Base-by-base conservation (phyloP, 2,797 vertebrate genomes). In the Antennarius maculatus region DNA sequence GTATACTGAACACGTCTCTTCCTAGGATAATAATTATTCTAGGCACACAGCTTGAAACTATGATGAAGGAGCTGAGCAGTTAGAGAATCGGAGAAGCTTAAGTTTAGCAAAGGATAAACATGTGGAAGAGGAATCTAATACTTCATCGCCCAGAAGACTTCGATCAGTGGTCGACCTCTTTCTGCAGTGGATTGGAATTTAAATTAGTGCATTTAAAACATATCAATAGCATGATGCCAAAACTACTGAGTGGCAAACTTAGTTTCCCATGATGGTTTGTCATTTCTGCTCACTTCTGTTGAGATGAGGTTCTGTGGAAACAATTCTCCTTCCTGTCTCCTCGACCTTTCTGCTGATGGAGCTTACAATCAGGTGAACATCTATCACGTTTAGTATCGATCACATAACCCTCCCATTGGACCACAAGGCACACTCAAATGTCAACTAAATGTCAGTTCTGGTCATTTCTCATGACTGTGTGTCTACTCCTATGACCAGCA, bases 121-220 rank as follows among this genome's bases (percentile, higher is more conserved):
- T 93, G 92, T 93, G 93, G 91, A 89, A 88, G 82, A 88, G 52
- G 70, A 81, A 82, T 93, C 85, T 71, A 62, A 63, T 69, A 76
- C 62, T 57, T 73, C 74, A 65, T 57, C 75, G 23, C 75, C 70
- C 72, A 68, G 42, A 76, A 71, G 80, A 82, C 71, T 68, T 69
- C 65, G n/a, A 65, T 72, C 63, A 69, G 28, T 61, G 15, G 29
- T 47, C 49, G 17, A 31, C 45, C 52, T 43, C 37, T 34, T n/a
- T 66, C 41, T 53, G 52, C 18, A 8, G 46, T 41, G 58, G 39
- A 52, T 37, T 16, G 31, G 7, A 54, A 28, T 43, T 46, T 17
- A 29, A 66, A 63, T 17, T 15, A 23, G 0, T 14, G 10, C 0
- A 14, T 47, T 61, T 65, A 31, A 53, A 12, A 69, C 3, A 1